phyloP scores from a whole-genome alignment of 2,113 vertebrate genomes.

The Tragelaphus scriptus region DNA sequence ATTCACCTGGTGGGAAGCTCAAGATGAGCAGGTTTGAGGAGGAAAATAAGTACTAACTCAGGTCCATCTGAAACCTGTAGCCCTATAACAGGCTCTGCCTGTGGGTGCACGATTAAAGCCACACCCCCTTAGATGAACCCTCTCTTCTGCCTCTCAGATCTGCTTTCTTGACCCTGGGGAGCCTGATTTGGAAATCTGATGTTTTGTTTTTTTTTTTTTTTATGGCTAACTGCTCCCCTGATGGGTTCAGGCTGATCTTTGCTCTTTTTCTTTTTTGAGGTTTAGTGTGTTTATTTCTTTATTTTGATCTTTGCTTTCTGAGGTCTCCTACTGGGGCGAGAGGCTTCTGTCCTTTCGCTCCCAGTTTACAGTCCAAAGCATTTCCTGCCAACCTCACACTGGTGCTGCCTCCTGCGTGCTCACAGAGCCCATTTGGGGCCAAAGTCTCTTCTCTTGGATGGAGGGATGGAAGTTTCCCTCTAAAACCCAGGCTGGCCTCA shows the following conservation, averaged over 20 bases:
- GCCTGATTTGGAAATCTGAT: background rate
- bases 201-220: background rate
- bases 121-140: too few relatives aligned
- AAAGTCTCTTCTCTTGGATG: background rate
- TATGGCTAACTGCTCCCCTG: background rate
- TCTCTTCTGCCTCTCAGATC: background rate
- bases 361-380: background rate
- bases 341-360: background rate
- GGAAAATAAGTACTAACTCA: background rate
- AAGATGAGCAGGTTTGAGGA: background rate
- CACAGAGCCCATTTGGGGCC: background rate
- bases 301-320: background rate
- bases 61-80: background rate
- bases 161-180: background rate
- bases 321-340: background rate
- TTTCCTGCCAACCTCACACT: background rate
- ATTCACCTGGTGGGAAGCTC: background rate
- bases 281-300: background rate
- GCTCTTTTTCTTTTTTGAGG: background rate
- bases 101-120: background rate
- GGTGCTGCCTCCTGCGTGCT: background rate
- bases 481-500: background rate
- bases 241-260: background rate
- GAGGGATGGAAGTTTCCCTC: background rate
- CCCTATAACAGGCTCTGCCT: background rate